Evolutionary conservation across 2,113 vertebrate species (phyloP).

Genomic region (Ptilonorhynchus violaceus): DNA sequence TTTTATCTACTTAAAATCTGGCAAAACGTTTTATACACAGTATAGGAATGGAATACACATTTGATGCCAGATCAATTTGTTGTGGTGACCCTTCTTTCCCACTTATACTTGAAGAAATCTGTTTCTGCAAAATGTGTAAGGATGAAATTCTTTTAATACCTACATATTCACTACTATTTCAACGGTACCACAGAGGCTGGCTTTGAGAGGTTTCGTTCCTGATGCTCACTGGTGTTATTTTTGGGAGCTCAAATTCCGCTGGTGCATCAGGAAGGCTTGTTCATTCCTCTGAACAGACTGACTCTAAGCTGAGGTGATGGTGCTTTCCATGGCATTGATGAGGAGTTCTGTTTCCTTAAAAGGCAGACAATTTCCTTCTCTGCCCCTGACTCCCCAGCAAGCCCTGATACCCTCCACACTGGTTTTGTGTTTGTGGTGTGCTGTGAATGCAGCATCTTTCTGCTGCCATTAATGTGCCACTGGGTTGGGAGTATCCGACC

Average conservation of each 20-base stretch:
- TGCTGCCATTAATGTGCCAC: background rate
- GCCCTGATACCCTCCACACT: too few relatives aligned
- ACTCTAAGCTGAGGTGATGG: background rate
- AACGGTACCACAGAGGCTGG: background rate
- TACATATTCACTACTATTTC: background rate
- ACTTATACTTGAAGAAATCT: background rate
- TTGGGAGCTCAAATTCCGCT: background rate
- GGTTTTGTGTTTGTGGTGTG: background rate
- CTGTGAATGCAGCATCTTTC: background rate
- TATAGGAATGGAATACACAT: background rate
- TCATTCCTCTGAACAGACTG: background rate
- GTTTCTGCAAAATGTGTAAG: background rate
- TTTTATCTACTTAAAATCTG: background rate
- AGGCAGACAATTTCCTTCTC: background rate
- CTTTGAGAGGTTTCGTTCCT: background rate
- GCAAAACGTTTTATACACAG: rapidly evolving
- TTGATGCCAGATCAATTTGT: background rate
- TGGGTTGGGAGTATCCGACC: background rate
- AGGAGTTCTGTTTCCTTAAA: background rate
- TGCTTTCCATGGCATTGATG: background rate
- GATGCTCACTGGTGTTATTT: background rate
- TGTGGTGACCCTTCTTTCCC: background rate
- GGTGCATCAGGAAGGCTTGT: background rate
- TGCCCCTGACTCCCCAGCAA: background rate
- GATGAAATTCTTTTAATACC: background rate